These are phyloP conservation scores for Pelodytes ibericus DNA, from an alignment of 2,797 vertebrate genomes.

Conservation along the genomic window DNA sequence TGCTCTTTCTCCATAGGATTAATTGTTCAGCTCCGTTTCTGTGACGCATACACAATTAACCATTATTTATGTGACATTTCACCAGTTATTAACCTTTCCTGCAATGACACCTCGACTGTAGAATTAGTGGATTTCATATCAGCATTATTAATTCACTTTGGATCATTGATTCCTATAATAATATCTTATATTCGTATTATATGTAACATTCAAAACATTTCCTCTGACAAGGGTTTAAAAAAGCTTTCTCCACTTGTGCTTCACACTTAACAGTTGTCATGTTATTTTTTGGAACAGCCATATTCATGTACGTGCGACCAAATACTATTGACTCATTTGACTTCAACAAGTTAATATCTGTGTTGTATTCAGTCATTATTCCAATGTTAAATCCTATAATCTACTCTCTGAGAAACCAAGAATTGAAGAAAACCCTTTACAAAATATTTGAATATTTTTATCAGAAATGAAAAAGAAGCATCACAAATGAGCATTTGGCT, in stretches of 20 bases:
- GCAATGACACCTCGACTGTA: constrained; percentile 26
- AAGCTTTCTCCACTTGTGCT: constrained; percentile 40
- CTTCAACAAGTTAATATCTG: constrained; percentile 6
- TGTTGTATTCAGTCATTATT: constrained; percentile 17
- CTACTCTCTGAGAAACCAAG: constrained; percentile 17
- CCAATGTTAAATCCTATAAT: constrained; percentile 34
- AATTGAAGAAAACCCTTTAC: not conserved
- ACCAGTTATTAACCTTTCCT: constrained; percentile 43
- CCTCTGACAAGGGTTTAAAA: constrained; percentile 32
- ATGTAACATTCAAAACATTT: constrained; percentile 26
- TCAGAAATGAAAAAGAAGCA: no score
- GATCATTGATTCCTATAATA: constrained; percentile 27
- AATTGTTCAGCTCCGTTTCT: constrained; percentile 29
- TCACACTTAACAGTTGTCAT: constrained; percentile 41
- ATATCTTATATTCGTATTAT: constrained; percentile 48
- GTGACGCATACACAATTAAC: constrained; percentile 27
- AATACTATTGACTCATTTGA: constrained; percentile 5
- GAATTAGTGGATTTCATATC: constrained; percentile 38
- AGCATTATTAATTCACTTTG: constrained; percentile 5
- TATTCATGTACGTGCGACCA: constrained; percentile 30
- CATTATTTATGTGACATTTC: constrained; percentile 49
- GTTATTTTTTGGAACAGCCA: constrained; percentile 29
- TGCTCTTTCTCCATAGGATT: constrained; percentile 40
- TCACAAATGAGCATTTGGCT: no score
- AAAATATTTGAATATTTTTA: not conserved